Base-by-base conservation (phyloP, 53 echinoderm and acorn worm genomes). In the Arbacia lixula region DNA sequence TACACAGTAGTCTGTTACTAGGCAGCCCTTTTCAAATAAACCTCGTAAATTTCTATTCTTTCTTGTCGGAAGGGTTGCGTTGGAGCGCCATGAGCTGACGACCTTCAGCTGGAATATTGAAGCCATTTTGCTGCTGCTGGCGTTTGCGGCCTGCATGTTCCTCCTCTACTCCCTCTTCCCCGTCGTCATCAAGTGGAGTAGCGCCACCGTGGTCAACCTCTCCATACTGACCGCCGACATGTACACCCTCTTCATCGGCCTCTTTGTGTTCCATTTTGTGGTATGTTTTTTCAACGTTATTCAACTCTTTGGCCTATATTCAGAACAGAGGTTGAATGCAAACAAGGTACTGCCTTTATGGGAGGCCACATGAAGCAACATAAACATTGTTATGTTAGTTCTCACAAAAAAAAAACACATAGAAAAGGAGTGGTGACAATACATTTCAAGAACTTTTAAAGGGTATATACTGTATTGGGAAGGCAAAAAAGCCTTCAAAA, bases 161-260 rank as follows among this genome's bases (percentile, higher is more conserved):
- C 57, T 63, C 29, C 87, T 98, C 73, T 98, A 98, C 67, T 98
- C 98, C 19, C 68, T 98, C 53, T 94, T 94, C 86, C 98, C 98
- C 22, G 49, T 94, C 19, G 83, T 98, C 86, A 98, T 98, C 72
- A 28, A 84, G 43, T 92, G 92, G 92, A 98, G 98, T 61, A 94
- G 94, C 41, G 98, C 98, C 53, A 90, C 90, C 34, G 94, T 86
- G 30, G 98, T 92, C 60, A 98, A 98, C 85, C 94, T 98, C 14
- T 94, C 98, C 84, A 93, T 98, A 66, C 78, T 98, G 40, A 98
- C 98, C 2, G 98, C 98, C 19, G 98, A 98, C 68, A 53, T 98
- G 68, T 98, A 98, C 89, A 87, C 92, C 30, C 84, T 98, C 2
- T 72, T 94, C 37, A 73, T 94, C 81, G 90, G 98, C 28, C 77